These are phyloP conservation scores for Leptopilina myrica DNA, from an alignment of 2,888 invertebrate genomes.

Conservation along the genomic window DNA sequence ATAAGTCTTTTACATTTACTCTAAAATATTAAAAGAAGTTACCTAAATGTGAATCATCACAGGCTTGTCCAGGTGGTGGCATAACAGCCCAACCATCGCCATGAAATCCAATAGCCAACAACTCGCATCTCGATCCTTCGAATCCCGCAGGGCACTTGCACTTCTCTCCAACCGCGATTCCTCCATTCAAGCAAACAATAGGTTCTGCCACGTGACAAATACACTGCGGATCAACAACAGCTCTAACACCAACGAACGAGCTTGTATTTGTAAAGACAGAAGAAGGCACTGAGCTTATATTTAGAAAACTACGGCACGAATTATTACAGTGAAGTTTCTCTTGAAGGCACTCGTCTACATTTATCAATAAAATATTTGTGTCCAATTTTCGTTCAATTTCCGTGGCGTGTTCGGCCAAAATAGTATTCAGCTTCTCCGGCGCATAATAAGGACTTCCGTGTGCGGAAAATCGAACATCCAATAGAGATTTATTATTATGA, in stretches of 20 bases:
- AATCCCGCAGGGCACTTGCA: conserved; percentile 89
- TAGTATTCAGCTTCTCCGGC: conserved; percentile 91
- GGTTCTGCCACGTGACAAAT: conserved; percentile 81
- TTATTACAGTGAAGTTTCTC: conserved; percentile 85
- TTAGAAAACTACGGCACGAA: conserved; percentile 89
- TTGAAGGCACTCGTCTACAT: conserved; percentile 92
- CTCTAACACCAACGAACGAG: conserved; percentile 95
- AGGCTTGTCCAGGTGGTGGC: conserved; percentile 87
- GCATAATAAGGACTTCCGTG: conserved; percentile 96
- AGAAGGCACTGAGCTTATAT: conserved; percentile 85
- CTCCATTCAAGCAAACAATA: conserved; percentile 87
- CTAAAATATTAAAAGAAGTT: conserved; percentile 30
- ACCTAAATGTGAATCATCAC: conserved; percentile 85
- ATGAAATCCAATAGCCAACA: conserved; percentile 90
- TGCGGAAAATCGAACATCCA: conserved; percentile 94
- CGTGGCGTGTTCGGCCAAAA: conserved; percentile 85
- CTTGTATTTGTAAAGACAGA: conserved; percentile 95
- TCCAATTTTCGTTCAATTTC: conserved; percentile 85
- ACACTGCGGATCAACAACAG: conserved; percentile 89
- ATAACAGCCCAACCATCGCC: conserved; percentile 97
- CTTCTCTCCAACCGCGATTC: conserved; percentile 79
- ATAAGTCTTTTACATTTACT: too few species aligned
- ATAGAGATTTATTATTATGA: conserved; percentile 79
- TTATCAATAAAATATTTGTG: conserved; percentile 89
- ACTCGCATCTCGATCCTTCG: conserved; percentile 94